Percentiles rank a stretch among this genome's conserved stretches.
These are phyloP conservation scores for Dysidea cf. avara DNA, from an alignment of 37 sponge, comb jelly and placozoan genomes.

Conservation along the genomic window DNA sequence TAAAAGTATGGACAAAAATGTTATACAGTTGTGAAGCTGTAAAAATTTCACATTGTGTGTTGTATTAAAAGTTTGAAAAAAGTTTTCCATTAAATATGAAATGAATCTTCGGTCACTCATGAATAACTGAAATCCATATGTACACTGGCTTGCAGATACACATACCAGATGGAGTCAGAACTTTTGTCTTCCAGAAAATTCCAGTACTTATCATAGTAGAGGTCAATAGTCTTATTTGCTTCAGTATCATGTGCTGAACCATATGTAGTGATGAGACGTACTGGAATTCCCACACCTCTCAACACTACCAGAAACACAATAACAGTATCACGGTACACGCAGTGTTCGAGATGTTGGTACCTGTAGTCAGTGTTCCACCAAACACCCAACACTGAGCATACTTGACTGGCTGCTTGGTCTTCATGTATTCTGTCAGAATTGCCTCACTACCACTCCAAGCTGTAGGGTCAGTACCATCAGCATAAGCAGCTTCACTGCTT, in stretches of 20 bases:
- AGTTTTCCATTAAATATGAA: too few species aligned
- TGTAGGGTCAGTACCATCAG: conserved; percentile 62
- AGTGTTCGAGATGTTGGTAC: conserved; percentile 4
- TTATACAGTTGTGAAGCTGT: too few species aligned
- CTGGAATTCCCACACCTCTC: conserved; percentile 69
- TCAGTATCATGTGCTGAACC: conserved; percentile 77
- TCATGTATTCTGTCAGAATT: conserved; percentile 58
- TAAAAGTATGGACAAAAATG: too few species aligned
- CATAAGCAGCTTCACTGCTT: conserved; percentile 40
- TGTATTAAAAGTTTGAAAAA: too few species aligned
- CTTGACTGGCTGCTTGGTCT: conserved; percentile 52
- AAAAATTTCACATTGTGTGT: too few species aligned
- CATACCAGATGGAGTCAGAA: conserved; percentile 74
- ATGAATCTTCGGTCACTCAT: too few species aligned
- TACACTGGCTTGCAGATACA: too few species aligned
- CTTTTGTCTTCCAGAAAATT: conserved; percentile 51
- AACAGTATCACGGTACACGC: not conserved
- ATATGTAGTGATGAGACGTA: conserved; percentile 75
- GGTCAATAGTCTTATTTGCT: conserved; percentile 62
- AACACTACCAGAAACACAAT: conserved; percentile 30
- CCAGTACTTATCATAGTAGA: conserved; percentile 51
- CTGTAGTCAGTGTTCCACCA: conserved; percentile 76
- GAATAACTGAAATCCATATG: too few species aligned
- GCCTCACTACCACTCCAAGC: conserved; percentile 73
- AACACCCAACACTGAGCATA: conserved; percentile 87